Base-by-base conservation (phyloP, 2,797 vertebrate genomes). In the Rhynchonycteris naso region DNA sequence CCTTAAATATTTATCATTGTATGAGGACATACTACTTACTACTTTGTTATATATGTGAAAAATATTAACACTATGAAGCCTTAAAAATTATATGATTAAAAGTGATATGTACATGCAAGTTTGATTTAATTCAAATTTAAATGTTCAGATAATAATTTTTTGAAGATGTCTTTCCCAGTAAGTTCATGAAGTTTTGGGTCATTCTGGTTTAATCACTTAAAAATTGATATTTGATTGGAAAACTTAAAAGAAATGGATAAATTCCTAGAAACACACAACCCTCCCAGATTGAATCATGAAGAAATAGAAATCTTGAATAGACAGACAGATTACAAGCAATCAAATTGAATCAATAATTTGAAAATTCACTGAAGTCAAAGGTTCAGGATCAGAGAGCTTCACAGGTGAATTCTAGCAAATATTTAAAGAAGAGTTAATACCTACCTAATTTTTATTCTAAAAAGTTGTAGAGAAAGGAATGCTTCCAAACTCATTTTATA, bases 101-200 rank as follows among this genome's bases (percentile, higher is more conserved):
- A 76, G 16, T 74, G 69, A 66, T 80, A 71, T 78, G 93, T 90
- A 58, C 12, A 74, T 63, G 22, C 1, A 72, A 68, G 38, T 88
- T 94, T 88, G 50, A 61, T 86, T 89, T 72, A 96, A 88, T 74
- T 94, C 68, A 59, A 74, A 76, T 58, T 59, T 72, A 50, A 83
- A 24, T 92, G 30, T 88, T 58, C 28, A 78, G 54, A 33, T 78
- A 56, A 68, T 43, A 90, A 75, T 81, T 26, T 54, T 72, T 59
- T 72, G 5, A 47, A 79, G 54, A 2, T 90, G 3, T 54, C 69
- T 92, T 93, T 94, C 35, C n/a, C 30, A 33, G 16, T 75, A 89
- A 83, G 21, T 83, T 66, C 9, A 63, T 92, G 18, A 85, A 66
- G 28, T 84, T 74, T 92, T 12, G 8, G 52, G 13, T 5, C 74